Conservation (phyloP, 1,140 invertebrate genomes). For the Pararge aegeria region DNA sequence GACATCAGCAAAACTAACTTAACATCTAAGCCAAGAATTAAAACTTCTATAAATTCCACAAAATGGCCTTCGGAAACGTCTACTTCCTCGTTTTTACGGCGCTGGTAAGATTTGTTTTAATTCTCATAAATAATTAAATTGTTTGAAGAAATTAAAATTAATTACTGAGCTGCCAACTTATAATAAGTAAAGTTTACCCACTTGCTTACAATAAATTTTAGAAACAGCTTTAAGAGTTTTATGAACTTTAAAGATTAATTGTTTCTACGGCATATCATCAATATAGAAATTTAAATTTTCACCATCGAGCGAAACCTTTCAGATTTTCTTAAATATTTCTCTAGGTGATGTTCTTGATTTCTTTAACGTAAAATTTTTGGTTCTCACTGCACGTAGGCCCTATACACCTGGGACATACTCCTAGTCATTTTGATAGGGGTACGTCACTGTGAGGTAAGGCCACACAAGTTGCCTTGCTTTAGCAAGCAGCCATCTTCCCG, state of each 20-base stretch:
- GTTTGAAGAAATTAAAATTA: no score
- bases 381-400: no score
- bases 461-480: no score
- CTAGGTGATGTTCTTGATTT: no score
- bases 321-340: no score
- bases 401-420: no score
- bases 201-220: background rate
- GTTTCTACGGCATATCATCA: background rate
- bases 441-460: no score
- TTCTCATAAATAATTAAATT: background rate
- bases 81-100: conserved; percentile 31
- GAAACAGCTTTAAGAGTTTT: background rate
- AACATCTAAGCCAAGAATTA: background rate
- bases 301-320: background rate
- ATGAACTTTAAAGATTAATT: background rate
- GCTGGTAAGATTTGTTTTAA: conserved; percentile 31
- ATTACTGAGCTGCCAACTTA: background rate
- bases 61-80: conserved; percentile 33
- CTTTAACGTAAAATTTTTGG: no score
- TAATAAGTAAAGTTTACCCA: background rate
- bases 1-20: conserved; percentile 9
- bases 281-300: background rate
- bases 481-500: no score
- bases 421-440: no score
- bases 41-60: background rate